Percentiles rank a stretch among this genome's conserved stretches.
Evolutionary conservation across 2,888 invertebrate species (phyloP).

Genomic region (Philopedon plagiatum): DNA sequence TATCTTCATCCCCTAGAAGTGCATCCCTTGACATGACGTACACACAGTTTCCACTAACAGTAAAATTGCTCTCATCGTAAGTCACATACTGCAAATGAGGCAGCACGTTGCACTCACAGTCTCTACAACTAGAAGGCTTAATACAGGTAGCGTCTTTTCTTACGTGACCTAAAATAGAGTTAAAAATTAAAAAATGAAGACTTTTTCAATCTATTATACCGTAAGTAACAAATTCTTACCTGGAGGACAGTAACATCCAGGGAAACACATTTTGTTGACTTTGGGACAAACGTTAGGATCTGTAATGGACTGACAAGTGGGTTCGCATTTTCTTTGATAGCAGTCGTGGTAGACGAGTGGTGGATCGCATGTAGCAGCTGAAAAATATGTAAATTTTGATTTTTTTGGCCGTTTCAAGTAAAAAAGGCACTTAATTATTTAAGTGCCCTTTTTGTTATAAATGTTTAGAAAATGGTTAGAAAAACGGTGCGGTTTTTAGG

Average conservation of each 20-base stretch:
- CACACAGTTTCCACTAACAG: slow-evolving; percentile 88
- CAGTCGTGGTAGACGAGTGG: slow-evolving; percentile 89
- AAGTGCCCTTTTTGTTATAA: no score
- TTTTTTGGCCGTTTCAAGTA: no score
- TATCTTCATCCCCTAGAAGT: slow-evolving; percentile 68
- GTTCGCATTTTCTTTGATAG: slow-evolving; percentile 84
- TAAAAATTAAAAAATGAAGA: background rate
- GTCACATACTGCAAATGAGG: slow-evolving; percentile 87
- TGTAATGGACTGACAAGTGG: slow-evolving; percentile 78
- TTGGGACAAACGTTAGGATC: slow-evolving; percentile 75
- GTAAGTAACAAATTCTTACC: no score
- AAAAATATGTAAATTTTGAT: slow-evolving; percentile 34
- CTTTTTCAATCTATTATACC: no score
- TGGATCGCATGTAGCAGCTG: slow-evolving; percentile 80
- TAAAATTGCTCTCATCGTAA: slow-evolving; percentile 85
- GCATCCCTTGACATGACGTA: slow-evolving; percentile 83
- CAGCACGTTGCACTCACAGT: slow-evolving; percentile 81
- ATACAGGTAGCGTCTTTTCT: slow-evolving; percentile 80
- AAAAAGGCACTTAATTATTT: no score
- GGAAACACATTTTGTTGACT: slow-evolving; percentile 79
- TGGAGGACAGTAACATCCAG: slow-evolving; percentile 89
- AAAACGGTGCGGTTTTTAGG: no score
- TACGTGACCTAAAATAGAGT: slow-evolving; percentile 65
- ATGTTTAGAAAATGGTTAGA: no score
- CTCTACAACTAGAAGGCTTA: slow-evolving; percentile 79